Conservation (phyloP, 2,888 invertebrate species). For the Callimorpha dominula region DNA sequence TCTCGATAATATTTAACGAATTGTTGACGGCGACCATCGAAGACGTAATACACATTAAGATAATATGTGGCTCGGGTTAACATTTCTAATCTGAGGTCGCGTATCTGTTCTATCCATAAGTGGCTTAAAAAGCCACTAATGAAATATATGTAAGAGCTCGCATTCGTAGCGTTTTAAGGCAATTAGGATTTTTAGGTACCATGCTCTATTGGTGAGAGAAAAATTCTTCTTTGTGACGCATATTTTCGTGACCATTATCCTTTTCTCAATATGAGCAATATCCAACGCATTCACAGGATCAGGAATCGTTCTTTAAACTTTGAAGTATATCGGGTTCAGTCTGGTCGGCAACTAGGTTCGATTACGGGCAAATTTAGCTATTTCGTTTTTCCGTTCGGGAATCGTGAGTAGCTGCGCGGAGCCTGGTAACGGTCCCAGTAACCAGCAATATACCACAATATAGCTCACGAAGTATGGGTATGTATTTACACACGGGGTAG, state of each 20-base stretch:
- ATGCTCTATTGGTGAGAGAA: not conserved
- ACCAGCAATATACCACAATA: too few species aligned
- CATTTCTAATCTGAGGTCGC: not conserved
- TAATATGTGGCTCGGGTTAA: not conserved
- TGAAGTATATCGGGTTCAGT: too few species aligned
- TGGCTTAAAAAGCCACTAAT: not conserved
- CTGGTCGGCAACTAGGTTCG: too few species aligned
- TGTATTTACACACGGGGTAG: too few species aligned
- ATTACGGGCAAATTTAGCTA: too few species aligned
- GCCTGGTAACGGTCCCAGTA: too few species aligned
- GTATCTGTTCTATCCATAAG: not conserved
- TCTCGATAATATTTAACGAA: constrained; percentile 2
- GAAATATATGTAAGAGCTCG: not conserved
- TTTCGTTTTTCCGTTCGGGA: too few species aligned
- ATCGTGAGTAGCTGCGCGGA: too few species aligned
- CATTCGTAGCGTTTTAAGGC: too few species aligned
- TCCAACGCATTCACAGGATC: not conserved
- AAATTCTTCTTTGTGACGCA: not conserved
- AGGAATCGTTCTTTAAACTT: not conserved
- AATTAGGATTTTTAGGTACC: not conserved
- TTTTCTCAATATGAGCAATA: not conserved
- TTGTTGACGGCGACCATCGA: not conserved
- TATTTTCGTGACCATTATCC: not conserved
- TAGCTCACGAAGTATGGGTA: too few species aligned
- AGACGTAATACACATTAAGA: constrained; percentile 1